These are phyloP conservation scores for Noturus placidus DNA, from an alignment of 2,113 vertebrate species.

Conservation along the genomic window DNA sequence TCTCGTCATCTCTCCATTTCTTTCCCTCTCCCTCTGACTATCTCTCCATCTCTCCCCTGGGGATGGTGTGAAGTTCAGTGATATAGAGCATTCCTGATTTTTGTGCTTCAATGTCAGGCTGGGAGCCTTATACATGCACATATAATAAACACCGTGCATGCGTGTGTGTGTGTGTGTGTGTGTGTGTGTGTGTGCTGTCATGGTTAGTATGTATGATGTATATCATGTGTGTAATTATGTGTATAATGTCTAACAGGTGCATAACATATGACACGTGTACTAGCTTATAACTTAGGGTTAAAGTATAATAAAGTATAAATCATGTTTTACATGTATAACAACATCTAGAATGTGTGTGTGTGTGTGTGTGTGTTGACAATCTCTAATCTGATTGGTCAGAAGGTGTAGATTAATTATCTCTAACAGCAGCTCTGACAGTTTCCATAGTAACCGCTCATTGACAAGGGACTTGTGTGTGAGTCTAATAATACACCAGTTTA, in stretches of 20 bases:
- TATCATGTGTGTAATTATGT: not conserved
- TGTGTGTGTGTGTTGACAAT: not conserved
- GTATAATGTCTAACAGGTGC: not conserved
- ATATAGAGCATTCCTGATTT: not conserved
- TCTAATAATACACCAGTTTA: not conserved
- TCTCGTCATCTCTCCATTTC: not conserved
- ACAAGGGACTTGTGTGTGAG: not conserved
- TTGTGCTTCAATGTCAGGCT: slow-evolving; percentile 2
- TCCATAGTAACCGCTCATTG: too few species aligned
- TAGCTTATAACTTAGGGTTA: not conserved
- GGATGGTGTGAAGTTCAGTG: not conserved
- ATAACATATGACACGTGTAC: not conserved
- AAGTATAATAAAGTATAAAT: not conserved
- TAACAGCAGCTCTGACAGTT: not conserved
- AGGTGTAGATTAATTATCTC: too few species aligned
- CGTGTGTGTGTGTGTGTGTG: slow-evolving; percentile 2
- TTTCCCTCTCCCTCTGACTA: not conserved
- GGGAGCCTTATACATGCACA: not conserved
- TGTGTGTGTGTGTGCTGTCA: slow-evolving; percentile 21
- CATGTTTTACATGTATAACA: not conserved
- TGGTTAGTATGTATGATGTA: not conserved
- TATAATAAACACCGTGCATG: not conserved
- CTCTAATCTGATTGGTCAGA: not conserved
- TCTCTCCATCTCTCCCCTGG: not conserved
- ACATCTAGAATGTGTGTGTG: not conserved